A percentile compares a stretch with the other conserved stretches of the same genome.
These are phyloP conservation scores for Puma concolor DNA, from an alignment of 2,113 vertebrate genomes.

Conservation along the genomic window DNA sequence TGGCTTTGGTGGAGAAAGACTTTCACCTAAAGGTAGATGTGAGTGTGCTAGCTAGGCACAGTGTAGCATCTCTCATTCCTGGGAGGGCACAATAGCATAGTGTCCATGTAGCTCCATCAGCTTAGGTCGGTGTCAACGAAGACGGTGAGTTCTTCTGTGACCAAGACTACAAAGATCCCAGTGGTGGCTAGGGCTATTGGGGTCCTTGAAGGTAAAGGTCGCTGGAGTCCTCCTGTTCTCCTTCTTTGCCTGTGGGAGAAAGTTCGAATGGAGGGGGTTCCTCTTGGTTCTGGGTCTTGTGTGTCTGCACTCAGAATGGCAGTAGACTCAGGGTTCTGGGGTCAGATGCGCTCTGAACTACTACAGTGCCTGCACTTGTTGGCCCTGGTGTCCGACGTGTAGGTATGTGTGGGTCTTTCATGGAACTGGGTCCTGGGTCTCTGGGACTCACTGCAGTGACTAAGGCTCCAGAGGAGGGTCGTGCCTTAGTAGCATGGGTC, in stretches of 20 bases:
- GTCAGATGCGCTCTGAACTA: background rate
- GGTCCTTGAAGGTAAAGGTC: background rate
- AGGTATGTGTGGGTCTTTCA: background rate
- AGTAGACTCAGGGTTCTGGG: background rate
- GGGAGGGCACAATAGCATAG: background rate
- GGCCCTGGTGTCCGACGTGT: background rate
- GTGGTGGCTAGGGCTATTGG: background rate
- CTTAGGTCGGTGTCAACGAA: background rate
- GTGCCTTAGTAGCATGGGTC: background rate
- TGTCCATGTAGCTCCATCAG: background rate
- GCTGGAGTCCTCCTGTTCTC: background rate
- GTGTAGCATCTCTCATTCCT: background rate
- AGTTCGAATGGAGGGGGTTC: background rate
- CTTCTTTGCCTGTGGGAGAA: background rate
- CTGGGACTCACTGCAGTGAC: background rate
- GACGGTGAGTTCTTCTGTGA: background rate
- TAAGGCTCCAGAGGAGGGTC: background rate
- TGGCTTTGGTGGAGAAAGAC: background rate
- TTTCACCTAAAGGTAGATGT: background rate
- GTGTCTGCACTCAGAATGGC: background rate
- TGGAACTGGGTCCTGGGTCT: background rate
- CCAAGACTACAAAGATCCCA: background rate
- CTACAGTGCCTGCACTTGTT: background rate
- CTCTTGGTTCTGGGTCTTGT: background rate
- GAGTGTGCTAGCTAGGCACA: background rate